Conservation (phyloP, 2,888 invertebrate genomes). For the Synergus itoensis region DNA sequence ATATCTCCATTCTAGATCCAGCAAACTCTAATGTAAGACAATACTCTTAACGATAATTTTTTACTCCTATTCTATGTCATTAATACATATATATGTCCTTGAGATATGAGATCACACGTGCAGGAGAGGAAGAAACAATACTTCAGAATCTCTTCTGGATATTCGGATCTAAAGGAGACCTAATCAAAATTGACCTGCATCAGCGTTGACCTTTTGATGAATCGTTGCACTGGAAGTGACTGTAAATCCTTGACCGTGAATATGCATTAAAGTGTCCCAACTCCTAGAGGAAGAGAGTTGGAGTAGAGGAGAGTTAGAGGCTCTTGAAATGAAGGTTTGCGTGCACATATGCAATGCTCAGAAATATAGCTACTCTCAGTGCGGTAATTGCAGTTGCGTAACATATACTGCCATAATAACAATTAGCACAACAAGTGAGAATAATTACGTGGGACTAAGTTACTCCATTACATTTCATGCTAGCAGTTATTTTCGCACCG, state of each 20-base stretch:
- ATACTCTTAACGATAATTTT: not conserved
- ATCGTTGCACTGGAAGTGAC: not conserved
- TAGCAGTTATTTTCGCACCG: no score
- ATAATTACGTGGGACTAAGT: constrained; percentile 57
- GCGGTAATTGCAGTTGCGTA: constrained; percentile 72
- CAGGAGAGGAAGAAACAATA: not conserved
- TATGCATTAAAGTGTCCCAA: not conserved
- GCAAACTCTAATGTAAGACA: not conserved
- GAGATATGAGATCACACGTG: constrained; percentile 57
- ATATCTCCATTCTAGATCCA: not conserved
- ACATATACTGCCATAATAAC: constrained; percentile 66
- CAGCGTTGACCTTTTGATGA: not conserved
- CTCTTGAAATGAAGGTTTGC: constrained; percentile 47
- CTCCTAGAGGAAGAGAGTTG: constrained; percentile 16
- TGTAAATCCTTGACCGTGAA: not conserved
- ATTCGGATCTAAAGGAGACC: not conserved
- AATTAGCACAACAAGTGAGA: constrained; percentile 66
- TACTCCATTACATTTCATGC: constrained; percentile 45
- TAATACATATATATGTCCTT: constrained; percentile 55
- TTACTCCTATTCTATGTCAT: not conserved
- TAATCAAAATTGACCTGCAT: not conserved
- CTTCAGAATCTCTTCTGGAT: not conserved
- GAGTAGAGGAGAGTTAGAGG: constrained; percentile 24
- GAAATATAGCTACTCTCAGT: constrained; percentile 52
- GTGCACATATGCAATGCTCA: constrained; percentile 57